A percentile compares a stretch with the other conserved stretches of the same genome.
Conservation (phyloP, 2,888 invertebrate species). For the Caenorhabditis sp. region DNA sequence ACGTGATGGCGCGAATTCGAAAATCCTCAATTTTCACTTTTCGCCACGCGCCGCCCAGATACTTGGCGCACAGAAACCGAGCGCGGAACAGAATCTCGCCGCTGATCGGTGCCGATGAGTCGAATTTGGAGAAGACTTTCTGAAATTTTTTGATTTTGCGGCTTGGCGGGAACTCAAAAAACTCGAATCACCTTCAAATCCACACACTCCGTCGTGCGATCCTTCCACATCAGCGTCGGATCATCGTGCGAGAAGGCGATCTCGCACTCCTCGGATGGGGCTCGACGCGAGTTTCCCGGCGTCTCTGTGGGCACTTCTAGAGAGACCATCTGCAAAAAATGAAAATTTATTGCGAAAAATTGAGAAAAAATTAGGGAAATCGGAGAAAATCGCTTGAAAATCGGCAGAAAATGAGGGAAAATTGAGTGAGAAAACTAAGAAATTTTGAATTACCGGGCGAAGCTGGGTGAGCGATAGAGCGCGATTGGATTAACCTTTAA, state of each 20-base stretch:
- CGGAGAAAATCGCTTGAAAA: neutral
- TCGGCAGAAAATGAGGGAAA: neutral
- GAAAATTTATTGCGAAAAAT: neutral
- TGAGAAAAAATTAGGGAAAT: neutral
- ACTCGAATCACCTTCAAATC: slow-evolving; percentile 71
- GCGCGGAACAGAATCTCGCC: slow-evolving; percentile 71
- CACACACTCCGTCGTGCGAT: slow-evolving; percentile 67
- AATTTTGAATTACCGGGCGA: neutral
- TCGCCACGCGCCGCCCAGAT: slow-evolving; percentile 78
- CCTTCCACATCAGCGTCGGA: slow-evolving; percentile 71
- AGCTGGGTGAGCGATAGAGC: slow-evolving; percentile 10
- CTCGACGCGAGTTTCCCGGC: slow-evolving; percentile 45
- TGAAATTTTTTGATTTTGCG: slow-evolving; percentile 26
- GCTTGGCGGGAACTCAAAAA: neutral
- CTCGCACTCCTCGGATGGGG: slow-evolving; percentile 66
- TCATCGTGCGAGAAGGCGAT: slow-evolving; percentile 70
- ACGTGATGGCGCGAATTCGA: slow-evolving; percentile 74
- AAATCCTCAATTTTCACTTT: slow-evolving; percentile 71
- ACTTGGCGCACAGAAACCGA: slow-evolving; percentile 76
- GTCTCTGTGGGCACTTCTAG: slow-evolving; percentile 53
- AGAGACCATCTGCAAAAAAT: slow-evolving; percentile 43
- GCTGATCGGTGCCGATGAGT: slow-evolving; percentile 69
- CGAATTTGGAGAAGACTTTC: slow-evolving; percentile 74
- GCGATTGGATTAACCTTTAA: slow-evolving; percentile 8
- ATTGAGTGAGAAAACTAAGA: neutral